Conservation (phyloP, 2,113 vertebrate species). For the Cheilinus undulatus region DNA sequence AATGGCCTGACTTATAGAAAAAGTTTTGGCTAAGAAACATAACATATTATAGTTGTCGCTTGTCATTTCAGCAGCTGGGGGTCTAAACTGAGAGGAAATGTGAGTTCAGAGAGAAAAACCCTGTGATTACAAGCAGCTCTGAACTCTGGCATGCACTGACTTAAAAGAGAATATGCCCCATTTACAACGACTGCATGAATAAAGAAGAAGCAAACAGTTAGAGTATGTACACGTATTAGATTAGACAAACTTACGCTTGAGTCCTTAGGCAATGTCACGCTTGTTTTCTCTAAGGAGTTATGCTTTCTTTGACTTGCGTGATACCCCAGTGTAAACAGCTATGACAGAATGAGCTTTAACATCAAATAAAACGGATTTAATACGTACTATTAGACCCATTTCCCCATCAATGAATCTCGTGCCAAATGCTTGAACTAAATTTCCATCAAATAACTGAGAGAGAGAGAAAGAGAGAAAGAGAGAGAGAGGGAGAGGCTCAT, state of each 20-base stretch:
- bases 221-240: slow-evolving; percentile 46
- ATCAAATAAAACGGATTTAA: slow-evolving; percentile 22
- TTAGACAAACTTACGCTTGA: slow-evolving; percentile 25
- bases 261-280: slow-evolving; percentile 19
- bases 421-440: slow-evolving; percentile 20
- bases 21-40: background rate
- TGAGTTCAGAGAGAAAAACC: slow-evolving; percentile 35
- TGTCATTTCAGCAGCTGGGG: background rate
- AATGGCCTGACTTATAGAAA: background rate
- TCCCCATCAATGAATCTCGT: background rate
- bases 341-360: slow-evolving; percentile 31
- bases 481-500: slow-evolving; percentile 27
- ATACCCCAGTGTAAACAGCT: slow-evolving; percentile 19
- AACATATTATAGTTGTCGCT: background rate
- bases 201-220: slow-evolving; percentile 35
- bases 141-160: slow-evolving; percentile 1
- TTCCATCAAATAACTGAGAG: background rate
- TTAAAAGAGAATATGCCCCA: slow-evolving; percentile 29
- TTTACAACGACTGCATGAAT: slow-evolving; percentile 33
- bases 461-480: slow-evolving; percentile 7
- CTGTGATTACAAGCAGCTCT: slow-evolving; percentile 30
- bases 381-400: slow-evolving; percentile 26
- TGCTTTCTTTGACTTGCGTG: slow-evolving; percentile 17
- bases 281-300: slow-evolving; percentile 30
- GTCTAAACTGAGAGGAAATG: slow-evolving; percentile 29